Evolutionary conservation across 2,797 vertebrate genomes (phyloP).

Genomic region (Pangasius sanitwongsei): DNA sequence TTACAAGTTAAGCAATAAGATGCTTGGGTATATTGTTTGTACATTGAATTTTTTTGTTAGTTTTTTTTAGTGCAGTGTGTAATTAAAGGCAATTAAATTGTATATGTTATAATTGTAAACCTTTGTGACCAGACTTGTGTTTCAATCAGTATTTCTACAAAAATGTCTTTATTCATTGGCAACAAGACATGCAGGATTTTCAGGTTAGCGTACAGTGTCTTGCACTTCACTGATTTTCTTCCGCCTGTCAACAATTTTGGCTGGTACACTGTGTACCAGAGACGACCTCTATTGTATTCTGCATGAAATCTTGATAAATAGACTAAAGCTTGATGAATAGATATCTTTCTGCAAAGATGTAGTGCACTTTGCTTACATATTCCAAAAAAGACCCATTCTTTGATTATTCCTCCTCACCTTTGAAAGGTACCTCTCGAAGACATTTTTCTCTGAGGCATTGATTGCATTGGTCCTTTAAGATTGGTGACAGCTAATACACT

Average conservation of each 20-base stretch:
- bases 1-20: neutral
- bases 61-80: neutral
- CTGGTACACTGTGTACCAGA: neutral
- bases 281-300: neutral
- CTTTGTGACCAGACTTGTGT: neutral
- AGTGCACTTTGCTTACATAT: constrained; percentile 5
- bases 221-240: constrained; percentile 1
- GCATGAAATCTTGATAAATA: neutral
- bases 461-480: constrained; percentile 70
- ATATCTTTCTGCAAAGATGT: neutral
- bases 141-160: neutral
- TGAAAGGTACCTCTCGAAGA: constrained; percentile 46
- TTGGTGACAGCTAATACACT: constrained; percentile 74
- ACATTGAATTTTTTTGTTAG: neutral
- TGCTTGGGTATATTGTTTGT: neutral
- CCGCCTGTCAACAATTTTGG: neutral
- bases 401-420: constrained; percentile 35
- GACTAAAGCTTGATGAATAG: constrained; percentile 8
- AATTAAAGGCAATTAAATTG: neutral
- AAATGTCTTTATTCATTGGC: neutral
- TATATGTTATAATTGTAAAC: neutral
- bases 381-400: constrained; percentile 13
- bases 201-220: constrained; percentile 4
- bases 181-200: constrained; percentile 36
- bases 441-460: constrained; percentile 61